phyloP scores from a whole-genome alignment of 2,113 vertebrate species.

The Caranx ignobilis region DNA sequence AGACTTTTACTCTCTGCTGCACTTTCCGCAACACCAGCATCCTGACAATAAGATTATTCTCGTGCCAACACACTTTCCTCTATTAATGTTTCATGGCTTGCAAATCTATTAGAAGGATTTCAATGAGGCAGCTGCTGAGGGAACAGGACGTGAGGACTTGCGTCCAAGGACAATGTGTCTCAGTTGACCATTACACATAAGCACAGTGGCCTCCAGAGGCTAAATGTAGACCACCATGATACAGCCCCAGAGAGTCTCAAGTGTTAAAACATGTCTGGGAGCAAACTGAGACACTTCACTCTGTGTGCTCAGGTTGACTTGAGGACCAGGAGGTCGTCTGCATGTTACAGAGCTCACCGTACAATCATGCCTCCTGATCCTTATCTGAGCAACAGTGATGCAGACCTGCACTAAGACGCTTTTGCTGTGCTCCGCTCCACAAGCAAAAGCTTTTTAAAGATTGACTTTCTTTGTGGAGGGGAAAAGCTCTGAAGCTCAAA shows the following conservation, averaged over 20 bases:
- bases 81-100: conserved; percentile 79
- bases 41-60: conserved; percentile 78
- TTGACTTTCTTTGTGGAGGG: conserved; percentile 69
- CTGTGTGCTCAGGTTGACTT: conserved; percentile 49
- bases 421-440: conserved; percentile 67
- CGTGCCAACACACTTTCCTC: conserved; percentile 82
- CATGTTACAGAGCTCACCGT: conserved; percentile 59
- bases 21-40: conserved; percentile 60
- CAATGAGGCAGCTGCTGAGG: conserved; percentile 67
- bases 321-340: conserved; percentile 53
- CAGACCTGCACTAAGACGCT: conserved; percentile 61
- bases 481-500: conserved; percentile 61
- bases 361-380: conserved; percentile 69
- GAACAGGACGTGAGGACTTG: conserved; percentile 54
- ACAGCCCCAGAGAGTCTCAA: conserved; percentile 57
- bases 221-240: conserved; percentile 75
- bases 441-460: conserved; percentile 77
- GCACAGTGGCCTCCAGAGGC: conserved; percentile 61
- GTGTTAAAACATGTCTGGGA: conserved; percentile 71
- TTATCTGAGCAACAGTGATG: conserved; percentile 73
- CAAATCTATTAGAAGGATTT: conserved; percentile 62
- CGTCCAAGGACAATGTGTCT: conserved; percentile 66
- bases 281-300: conserved; percentile 58
- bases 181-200: conserved; percentile 41
- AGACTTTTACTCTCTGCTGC: conserved; percentile 70